Evolutionary conservation across 2,113 vertebrate species (phyloP), one percentile per base, ranked within the genome.

Genomic region (Equus quagga): DNA sequence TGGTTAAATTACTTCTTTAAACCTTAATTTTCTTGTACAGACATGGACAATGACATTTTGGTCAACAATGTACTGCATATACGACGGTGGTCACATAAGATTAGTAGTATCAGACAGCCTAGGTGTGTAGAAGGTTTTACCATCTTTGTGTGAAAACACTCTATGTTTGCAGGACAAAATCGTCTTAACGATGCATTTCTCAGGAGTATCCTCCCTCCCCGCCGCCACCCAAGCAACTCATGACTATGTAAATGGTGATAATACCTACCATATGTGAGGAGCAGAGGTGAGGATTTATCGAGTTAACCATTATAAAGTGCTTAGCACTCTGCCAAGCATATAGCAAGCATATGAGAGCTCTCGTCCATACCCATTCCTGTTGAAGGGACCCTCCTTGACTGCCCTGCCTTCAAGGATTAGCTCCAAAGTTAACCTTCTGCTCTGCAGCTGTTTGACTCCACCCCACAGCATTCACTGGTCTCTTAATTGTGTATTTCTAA

Each of bases 1-100:
- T 87, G n/a, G 81, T 94, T 70, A 96, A 87, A 87, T 51, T 87
- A 70, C 8, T 91, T 49, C 44, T 72, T 80, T 75, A 75, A 46
- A 36, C 24, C n/a, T 92, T 78, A 76, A 78, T 69, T 94, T 91
- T 87, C 75, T 82, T 62, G 17, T 54, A 54, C 51, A 54, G 51
- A 54, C 51, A 54, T 54, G 51, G 13, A 54, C 51, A 54, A 54
- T 54, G 4, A 54, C 13, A 54, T 54, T 54, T 54, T 14, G 51
- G 51, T 14, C 51, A 54, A 17, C 51, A 54, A 54, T 54, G 51
- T 14, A 54, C 12, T 15, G 51, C 51, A 54, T 14, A 54, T 54
- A 54, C 13, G 13, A 54, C 12, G 13, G 14, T 54, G 51, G 51
- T 54, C 13, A 12, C 51, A 13, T 54, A 54, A 54, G 51, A 54